Evolutionary conservation across 2,797 vertebrate genomes (phyloP), one percentile per base, ranked within the genome.

Genomic region (Bradypus variegatus): DNA sequence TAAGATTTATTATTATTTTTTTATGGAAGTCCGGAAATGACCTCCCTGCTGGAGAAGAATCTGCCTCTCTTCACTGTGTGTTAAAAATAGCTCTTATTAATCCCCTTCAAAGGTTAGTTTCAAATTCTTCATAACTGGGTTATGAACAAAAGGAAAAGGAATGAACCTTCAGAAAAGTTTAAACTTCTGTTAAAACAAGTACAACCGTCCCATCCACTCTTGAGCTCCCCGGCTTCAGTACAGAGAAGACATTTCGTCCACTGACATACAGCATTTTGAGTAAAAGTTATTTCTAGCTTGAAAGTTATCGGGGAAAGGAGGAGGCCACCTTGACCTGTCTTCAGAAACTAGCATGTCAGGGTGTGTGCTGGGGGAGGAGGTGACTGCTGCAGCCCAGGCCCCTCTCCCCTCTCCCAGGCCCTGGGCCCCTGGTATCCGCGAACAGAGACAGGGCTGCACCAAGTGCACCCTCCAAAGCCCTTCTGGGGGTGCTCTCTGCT

Each of bases 21-120:
- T 92, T 79, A 60, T n/a, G 33, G 86, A 86, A 53, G 8, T 45
- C 38, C 33, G 75, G 16, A 21, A 76, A 11, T 53, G 55, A 72
- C 45, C 5, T 41, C 72, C 79, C 72, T 48, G 10, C 41, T 91
- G 80, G 93, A 93, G 77, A 88, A 91, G 80, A 53, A 90, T 89
- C 65, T 50, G 36, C 9, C 33, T 10, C 33, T 55, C 82, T 69
- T 88, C 8, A 3, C 79, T 90, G 55, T n/a, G 16, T 77, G 25
- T 96, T 92, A 33, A 79, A 73, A 92, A 77, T 60, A 79, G 41
- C 75, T 31, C 69, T 92, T 41, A 45, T 64, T 75, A 69, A 80
- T 86, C 77, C 69, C 2, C 50, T 3, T n/a, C 65, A 53, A 72
- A 70, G n/a, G 8, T 70, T 45, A 50, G 80, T 91, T 89, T 86